phyloP scores from a whole-genome alignment of 2,888 invertebrate genomes.

The Mesodorylaimus sp. region DNA sequence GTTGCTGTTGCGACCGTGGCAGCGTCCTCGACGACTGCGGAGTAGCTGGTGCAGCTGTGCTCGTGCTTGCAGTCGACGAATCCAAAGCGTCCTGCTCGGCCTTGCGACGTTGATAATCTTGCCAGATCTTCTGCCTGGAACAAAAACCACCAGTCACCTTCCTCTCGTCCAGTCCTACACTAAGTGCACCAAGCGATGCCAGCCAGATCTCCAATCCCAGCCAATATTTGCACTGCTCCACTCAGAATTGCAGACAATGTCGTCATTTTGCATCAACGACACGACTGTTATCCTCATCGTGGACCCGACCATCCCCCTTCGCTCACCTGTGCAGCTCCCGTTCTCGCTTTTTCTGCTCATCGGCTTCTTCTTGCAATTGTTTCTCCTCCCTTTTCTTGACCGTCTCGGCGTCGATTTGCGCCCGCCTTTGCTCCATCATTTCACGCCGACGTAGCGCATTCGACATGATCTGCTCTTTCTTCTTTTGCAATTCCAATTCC shows the following conservation, averaged over 20 bases:
- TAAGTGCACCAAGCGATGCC: no score
- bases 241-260: background rate
- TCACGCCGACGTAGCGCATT: background rate
- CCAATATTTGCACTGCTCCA: no score
- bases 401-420: constrained; percentile 1
- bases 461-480: constrained; percentile 5
- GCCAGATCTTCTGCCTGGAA: constrained; percentile 6
- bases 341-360: constrained; percentile 5
- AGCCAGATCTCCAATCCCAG: no score
- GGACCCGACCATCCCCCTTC: no score
- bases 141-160: no score
- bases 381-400: constrained; percentile 4
- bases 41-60: background rate
- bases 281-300: no score
- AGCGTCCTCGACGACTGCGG: no score
- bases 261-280: background rate
- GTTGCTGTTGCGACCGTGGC: background rate
- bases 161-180: no score
- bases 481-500: constrained; percentile 5
- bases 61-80: background rate
- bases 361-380: background rate
- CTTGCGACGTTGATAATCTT: background rate
- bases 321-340: background rate
- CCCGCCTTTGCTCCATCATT: background rate
- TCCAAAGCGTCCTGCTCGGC: background rate